Evolutionary conservation across 2,888 invertebrate genomes (phyloP).

Genomic region (Ptycholaimellus sp.): DNA sequence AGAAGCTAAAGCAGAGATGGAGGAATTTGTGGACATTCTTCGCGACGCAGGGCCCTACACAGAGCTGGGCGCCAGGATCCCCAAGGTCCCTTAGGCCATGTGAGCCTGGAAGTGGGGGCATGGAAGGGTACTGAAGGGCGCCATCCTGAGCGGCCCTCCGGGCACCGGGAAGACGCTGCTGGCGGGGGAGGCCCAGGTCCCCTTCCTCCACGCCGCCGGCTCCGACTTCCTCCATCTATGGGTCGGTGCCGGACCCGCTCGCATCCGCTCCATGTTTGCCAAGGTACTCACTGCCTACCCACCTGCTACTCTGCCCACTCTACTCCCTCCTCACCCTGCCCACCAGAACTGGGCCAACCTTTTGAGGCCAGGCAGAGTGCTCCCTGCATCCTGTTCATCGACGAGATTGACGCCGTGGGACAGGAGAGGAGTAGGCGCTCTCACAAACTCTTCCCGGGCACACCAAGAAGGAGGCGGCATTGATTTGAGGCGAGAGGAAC

Average conservation of each 20-base stretch:
- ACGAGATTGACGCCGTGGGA: constrained; percentile 97
- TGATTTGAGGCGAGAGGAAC: no score
- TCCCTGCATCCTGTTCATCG: constrained; percentile 93
- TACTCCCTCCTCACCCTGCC: no score
- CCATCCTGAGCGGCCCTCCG: constrained; percentile 48
- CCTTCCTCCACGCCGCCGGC: constrained; percentile 90
- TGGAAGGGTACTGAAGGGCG: constrained; percentile 26
- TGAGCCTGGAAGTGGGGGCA: no score
- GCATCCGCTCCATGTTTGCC: constrained; percentile 70
- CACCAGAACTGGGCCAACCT: no score
- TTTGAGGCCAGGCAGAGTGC: constrained; percentile 91
- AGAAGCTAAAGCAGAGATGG: constrained; percentile 97
- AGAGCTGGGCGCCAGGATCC: constrained; percentile 91
- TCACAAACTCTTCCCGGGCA: no score
- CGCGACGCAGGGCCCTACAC: constrained; percentile 96
- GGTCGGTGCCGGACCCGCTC: constrained; percentile 18
- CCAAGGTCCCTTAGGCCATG: no score
- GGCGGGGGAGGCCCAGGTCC: constrained; percentile 95
- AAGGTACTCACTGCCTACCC: no score
- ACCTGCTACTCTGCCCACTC: no score
- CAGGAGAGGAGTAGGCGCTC: constrained; percentile 48
- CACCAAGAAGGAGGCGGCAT: no score
- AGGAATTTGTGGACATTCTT: constrained; percentile 98
- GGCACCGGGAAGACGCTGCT: constrained; percentile 92
- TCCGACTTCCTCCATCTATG: constrained; percentile 95